Conservation (phyloP, 1,140 invertebrate genomes). For the Anastrepha obliqua region DNA sequence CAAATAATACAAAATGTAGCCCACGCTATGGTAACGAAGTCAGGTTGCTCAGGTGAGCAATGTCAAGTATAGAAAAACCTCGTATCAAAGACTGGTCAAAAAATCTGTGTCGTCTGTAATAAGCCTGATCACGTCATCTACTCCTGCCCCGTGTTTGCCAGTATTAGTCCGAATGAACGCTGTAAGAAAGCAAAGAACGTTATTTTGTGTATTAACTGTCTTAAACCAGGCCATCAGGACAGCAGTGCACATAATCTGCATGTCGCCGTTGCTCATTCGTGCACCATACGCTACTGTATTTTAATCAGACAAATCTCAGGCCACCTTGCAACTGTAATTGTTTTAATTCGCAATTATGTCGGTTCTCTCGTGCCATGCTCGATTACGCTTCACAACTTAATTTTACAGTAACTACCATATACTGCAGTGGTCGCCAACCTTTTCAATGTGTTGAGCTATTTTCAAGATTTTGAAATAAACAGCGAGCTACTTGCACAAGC, state of each 20-base stretch:
- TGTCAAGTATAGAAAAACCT: background rate
- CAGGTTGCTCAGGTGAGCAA: background rate
- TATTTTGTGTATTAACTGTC: background rate
- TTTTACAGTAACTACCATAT: constrained; percentile 3
- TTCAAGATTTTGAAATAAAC: no score
- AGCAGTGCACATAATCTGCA: background rate
- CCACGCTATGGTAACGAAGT: background rate
- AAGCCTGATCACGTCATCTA: background rate
- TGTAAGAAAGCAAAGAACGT: background rate
- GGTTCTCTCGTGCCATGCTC: background rate
- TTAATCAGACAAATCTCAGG: background rate
- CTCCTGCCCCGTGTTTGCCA: background rate
- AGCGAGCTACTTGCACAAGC: no score
- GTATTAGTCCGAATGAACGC: background rate
- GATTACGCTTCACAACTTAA: constrained; percentile 55
- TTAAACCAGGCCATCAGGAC: background rate
- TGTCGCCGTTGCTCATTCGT: background rate
- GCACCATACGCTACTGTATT: background rate
- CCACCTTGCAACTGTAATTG: constrained; percentile 40
- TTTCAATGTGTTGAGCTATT: no score
- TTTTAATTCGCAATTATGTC: constrained; percentile 34
- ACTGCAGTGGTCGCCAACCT: no score
- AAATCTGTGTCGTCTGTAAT: background rate
- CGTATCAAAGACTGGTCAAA: background rate
- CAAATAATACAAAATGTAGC: no score